These are phyloP conservation scores for Lepus americanus DNA, from an alignment of 2,113 vertebrate genomes.

Conservation along the genomic window DNA sequence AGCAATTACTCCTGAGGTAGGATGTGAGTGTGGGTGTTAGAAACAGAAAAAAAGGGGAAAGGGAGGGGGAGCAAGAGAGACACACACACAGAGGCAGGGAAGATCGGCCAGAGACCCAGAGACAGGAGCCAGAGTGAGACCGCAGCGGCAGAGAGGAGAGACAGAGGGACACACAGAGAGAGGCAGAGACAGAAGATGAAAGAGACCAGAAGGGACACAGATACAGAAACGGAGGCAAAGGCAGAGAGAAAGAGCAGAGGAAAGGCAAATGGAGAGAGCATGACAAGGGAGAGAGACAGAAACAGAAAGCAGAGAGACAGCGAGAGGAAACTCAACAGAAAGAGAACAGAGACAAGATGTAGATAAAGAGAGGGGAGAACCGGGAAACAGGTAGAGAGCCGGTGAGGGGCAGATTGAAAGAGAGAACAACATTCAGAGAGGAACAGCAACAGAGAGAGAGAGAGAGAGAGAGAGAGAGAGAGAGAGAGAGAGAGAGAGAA, in stretches of 20 bases:
- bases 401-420: not conserved
- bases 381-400: not conserved
- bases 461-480: not conserved
- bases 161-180: constrained; percentile 7
- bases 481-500: not conserved
- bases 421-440: not conserved
- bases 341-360: accelerated
- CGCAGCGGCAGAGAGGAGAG: not conserved
- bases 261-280: not conserved
- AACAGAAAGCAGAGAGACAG: not conserved
- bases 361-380: not conserved
- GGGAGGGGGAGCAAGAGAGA: constrained; percentile 40
- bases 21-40: constrained; percentile 84
- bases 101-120: constrained; percentile 64
- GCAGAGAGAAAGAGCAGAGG: constrained; percentile 33
- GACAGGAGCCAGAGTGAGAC: constrained; percentile 43
- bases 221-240: constrained; percentile 30
- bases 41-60: constrained; percentile 74
- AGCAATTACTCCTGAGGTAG: constrained; percentile 87
- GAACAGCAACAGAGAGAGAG: not conserved
- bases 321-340: not conserved
- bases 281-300: not conserved
- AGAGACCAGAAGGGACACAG: constrained; percentile 50
- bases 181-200: constrained; percentile 24
- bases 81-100: constrained; percentile 69